These are phyloP conservation scores for Thalassarche chlororhynchos DNA, from an alignment of 2,113 vertebrate genomes.

Conservation along the genomic window DNA sequence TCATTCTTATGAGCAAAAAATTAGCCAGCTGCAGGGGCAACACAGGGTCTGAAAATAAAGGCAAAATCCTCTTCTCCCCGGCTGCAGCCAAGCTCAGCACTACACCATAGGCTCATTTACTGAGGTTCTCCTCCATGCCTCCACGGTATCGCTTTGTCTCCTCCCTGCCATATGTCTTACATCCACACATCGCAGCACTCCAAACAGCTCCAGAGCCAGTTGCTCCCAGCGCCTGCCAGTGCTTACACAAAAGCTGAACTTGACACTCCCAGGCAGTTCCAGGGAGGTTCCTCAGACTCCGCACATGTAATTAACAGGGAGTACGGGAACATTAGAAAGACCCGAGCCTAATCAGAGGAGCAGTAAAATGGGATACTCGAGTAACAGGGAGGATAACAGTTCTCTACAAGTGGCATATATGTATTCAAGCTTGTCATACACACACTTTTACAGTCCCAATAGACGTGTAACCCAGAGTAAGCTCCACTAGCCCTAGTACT, in stretches of 20 bases:
- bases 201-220: background rate
- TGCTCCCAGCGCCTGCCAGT: background rate
- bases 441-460: background rate
- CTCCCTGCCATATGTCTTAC: background rate
- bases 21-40: background rate
- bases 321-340: accelerated
- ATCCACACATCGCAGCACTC: background rate
- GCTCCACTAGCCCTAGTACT: background rate
- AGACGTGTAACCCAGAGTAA: background rate
- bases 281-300: background rate
- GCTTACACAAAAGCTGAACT: background rate
- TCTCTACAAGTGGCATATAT: background rate
- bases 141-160: background rate
- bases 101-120: background rate
- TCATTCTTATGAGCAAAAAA: background rate
- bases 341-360: background rate
- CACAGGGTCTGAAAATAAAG: background rate
- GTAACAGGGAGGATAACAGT: background rate
- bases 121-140: background rate
- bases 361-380: background rate
- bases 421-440: background rate
- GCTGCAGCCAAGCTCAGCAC: background rate
- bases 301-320: background rate
- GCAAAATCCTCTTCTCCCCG: accelerated
- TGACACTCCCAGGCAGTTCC: background rate